Evolutionary conservation across 1,140 invertebrate genomes (phyloP).

Genomic region (Laupala kohalensis): DNA sequence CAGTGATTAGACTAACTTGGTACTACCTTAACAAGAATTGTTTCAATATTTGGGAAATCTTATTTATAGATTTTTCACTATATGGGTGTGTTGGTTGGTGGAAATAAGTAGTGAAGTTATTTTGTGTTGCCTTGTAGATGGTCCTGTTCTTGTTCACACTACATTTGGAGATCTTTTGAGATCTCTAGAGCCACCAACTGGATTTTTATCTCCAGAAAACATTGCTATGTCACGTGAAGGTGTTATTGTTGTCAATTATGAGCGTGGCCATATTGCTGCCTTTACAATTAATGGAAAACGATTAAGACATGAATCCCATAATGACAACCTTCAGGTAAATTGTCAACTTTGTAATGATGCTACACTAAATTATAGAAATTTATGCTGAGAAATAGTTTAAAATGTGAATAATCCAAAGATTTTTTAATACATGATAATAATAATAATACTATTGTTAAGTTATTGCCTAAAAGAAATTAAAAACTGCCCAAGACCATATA

Average conservation of each 20-base stretch:
- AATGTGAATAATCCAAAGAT: neutral
- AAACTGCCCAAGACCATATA: too few species aligned
- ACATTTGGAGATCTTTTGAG: slow-evolving; percentile 95
- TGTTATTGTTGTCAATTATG: slow-evolving; percentile 89
- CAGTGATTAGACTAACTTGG: too few species aligned
- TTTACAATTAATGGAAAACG: slow-evolving; percentile 86
- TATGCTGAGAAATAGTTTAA: neutral
- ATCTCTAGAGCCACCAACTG: slow-evolving; percentile 67
- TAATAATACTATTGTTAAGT: neutral
- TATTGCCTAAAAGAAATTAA: neutral
- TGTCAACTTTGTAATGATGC: neutral
- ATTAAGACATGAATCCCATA: slow-evolving; percentile 76
- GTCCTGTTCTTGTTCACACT: slow-evolving; percentile 92
- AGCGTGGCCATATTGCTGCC: slow-evolving; percentile 79
- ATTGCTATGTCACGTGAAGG: slow-evolving; percentile 91
- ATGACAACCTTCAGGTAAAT: slow-evolving; percentile 84
- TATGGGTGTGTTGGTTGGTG: neutral
- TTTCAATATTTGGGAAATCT: too few species aligned
- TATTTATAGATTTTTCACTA: neutral
- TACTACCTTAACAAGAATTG: too few species aligned
- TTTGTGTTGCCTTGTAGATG: slow-evolving; percentile 42
- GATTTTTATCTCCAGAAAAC: slow-evolving; percentile 75
- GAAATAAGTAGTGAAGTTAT: too few species aligned
- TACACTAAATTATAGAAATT: neutral
- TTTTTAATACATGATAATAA: neutral